Evolutionary conservation across 2,888 invertebrate species (phyloP).

Genomic region (Patella ulyssiponensis): DNA sequence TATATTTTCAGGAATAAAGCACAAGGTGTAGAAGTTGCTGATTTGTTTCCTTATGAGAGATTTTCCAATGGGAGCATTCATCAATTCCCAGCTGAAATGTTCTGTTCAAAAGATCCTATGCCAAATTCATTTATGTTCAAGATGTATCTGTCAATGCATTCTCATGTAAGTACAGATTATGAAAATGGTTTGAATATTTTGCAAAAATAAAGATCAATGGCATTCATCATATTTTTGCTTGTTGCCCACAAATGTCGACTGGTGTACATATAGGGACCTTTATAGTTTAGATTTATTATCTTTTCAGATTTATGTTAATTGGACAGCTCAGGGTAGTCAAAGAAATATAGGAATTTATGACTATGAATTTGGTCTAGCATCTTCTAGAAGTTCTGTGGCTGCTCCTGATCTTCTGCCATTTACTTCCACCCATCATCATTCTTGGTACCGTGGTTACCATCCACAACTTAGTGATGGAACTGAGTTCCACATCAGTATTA

Average conservation of each 20-base stretch:
- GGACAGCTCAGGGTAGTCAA: slow-evolving; percentile 42
- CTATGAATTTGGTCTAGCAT: slow-evolving; percentile 49
- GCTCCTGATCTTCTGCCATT: slow-evolving; percentile 45
- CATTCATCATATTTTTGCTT: no score
- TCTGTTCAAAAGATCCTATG: not conserved
- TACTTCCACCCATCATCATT: slow-evolving; percentile 45
- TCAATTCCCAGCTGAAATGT: not conserved
- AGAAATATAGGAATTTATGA: slow-evolving; percentile 42
- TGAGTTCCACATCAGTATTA: slow-evolving; percentile 50
- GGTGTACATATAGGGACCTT: no score
- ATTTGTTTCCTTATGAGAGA: not conserved
- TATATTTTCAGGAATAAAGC: not conserved
- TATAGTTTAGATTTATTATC: not conserved
- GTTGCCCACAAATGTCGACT: no score
- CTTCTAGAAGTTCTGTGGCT: slow-evolving; percentile 23
- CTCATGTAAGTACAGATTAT: not conserved
- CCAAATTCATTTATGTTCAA: not conserved
- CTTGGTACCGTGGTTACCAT: slow-evolving; percentile 39
- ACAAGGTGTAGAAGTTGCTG: not conserved
- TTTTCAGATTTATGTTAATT: slow-evolving; percentile 44
- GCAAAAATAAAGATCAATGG: no score
- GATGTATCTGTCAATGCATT: not conserved
- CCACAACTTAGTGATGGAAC: slow-evolving; percentile 46
- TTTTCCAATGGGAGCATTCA: slow-evolving; percentile 1
- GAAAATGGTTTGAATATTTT: no score